Base-by-base conservation (phyloP, 2,888 invertebrate species). In the Epiblema foenella region DNA sequence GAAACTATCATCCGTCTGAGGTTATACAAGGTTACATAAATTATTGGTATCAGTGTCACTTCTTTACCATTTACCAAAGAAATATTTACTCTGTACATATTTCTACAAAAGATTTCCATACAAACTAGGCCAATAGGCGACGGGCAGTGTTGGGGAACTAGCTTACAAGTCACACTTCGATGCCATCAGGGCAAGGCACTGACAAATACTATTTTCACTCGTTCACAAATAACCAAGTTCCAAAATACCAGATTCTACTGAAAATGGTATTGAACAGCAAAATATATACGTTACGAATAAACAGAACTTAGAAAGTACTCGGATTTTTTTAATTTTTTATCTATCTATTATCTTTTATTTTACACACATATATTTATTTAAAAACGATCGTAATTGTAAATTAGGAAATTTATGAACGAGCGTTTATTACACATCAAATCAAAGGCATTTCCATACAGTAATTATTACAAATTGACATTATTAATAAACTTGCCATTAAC, bases 151-250 rank as follows among this genome's bases (percentile, higher is more conserved):
- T 52, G 60, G 54, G 18, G 60, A 12, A 12, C 65, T 57, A 56
- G 15, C 60, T 65, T 71, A 67, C 10, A 46, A 42, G 18, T 33
- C 57, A 42, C 29, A 20, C 17, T 63, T 60, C 56, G 15, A 42
- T 52, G 57, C 68, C 73, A 59, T 75, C 74, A 70, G 73, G 76
- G 75, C 79, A 80, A 80, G 81, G 81, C 81, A 81, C 81, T 81
- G 74, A 77, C 76, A 75, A 76, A 75, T 72, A 56, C 75, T 78
- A 75, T 70, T 62, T 57, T 17, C 10, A 7, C 20, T 46, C 46
- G 8, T 46, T 46, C n/a, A 8, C 46, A 1, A 46, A 12, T n/a
- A n/a, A 7, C 46, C 7, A 5, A 46, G 46, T 46, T 46, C n/a
- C 46, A 46, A 46, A 46, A 46, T 46, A 46, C 46, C 46, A 46